Conservation (phyloP, 1,140 invertebrate species). For the Marisa cornuarietis region DNA sequence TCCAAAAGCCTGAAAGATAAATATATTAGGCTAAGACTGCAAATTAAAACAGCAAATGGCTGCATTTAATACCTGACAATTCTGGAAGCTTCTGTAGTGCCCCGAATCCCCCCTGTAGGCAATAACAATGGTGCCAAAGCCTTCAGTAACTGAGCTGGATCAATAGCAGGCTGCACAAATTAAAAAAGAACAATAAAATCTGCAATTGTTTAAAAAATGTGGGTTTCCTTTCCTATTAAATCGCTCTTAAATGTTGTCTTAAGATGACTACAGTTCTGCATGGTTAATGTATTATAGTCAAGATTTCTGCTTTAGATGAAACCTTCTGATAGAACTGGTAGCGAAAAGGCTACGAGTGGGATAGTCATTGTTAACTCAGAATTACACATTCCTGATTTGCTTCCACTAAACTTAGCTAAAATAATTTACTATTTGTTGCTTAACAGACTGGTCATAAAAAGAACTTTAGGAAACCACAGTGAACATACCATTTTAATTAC, state of each 20-base stretch:
- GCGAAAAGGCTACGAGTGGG: background rate
- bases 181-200: background rate
- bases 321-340: background rate
- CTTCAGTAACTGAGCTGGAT: constrained; percentile 85
- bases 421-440: too few relatives aligned
- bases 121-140: constrained; percentile 85
- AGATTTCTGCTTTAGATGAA: background rate
- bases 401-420: too few relatives aligned
- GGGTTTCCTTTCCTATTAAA: background rate
- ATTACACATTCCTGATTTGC: too few relatives aligned
- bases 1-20: constrained; percentile 6
- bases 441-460: too few relatives aligned
- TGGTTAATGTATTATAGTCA: background rate
- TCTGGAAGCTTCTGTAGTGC: constrained; percentile 83
- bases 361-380: background rate
- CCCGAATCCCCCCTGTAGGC: constrained; percentile 85
- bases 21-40: background rate
- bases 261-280: background rate
- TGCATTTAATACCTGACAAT: constrained; percentile 75
- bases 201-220: too few relatives aligned
- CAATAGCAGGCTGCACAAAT: constrained; percentile 79
- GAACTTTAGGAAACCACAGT: too few relatives aligned
- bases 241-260: too few relatives aligned
- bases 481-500: too few relatives aligned
- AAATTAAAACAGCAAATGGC: background rate